These are phyloP conservation scores for Patiria pectinifera DNA, from an alignment of 53 echinoderm and acorn worm genomes.

Conservation along the genomic window DNA sequence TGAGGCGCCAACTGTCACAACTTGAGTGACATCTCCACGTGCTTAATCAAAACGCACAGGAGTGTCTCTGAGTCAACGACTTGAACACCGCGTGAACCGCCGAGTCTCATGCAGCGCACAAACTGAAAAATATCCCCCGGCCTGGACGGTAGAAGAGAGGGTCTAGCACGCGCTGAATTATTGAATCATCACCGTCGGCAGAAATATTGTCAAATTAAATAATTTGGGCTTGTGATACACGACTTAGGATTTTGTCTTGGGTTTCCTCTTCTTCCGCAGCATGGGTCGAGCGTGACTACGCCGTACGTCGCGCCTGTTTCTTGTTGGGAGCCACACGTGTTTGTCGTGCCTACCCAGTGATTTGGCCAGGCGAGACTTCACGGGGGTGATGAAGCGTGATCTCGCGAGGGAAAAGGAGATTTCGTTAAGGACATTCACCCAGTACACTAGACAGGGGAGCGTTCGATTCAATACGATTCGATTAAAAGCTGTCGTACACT, in stretches of 20 bases:
- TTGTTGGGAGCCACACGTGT: neutral
- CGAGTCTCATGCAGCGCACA: neutral
- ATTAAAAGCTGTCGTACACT: neutral
- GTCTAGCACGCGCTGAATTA: neutral
- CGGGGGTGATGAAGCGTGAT: slow-evolving; percentile 8
- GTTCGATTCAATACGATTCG: neutral
- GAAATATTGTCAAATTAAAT: slow-evolving; percentile 1
- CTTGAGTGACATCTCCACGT: neutral
- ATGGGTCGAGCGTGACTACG: neutral
- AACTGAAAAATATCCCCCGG: neutral
- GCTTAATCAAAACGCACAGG: neutral
- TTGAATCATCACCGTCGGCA: neutral
- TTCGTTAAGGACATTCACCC: neutral
- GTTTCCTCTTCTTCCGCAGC: neutral
- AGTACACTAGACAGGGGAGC: neutral
- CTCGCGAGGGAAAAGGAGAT: slow-evolving; percentile 16
- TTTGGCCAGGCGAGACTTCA: neutral
- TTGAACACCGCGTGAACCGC: neutral
- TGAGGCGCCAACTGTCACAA: neutral
- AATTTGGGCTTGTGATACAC: neutral
- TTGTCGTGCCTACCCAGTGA: neutral
- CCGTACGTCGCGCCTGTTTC: neutral
- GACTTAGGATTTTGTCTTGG: neutral
- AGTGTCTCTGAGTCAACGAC: neutral
- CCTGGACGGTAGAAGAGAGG: neutral